Evolutionary conservation across 2,797 vertebrate genomes (phyloP), one percentile per base, ranked within the genome.

Genomic region (Odontamblyopus rebecca): DNA sequence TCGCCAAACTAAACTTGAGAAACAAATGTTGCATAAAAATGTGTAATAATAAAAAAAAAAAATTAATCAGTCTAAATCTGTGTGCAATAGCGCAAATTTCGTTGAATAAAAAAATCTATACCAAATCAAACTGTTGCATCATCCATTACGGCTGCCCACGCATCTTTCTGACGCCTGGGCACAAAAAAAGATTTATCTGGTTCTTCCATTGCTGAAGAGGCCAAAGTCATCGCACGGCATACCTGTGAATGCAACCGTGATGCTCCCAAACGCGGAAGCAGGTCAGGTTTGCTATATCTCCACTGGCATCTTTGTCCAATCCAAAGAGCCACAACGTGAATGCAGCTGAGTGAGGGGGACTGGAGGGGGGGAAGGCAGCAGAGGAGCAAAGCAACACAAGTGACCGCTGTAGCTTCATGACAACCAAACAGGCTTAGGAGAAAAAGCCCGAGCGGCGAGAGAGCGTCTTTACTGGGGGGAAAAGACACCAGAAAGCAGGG

Each of bases 401-500:
- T 90, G 90, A 90, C 90, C 89, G 89, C 88, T 90, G 19, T 53
- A 91, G 86, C 89, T 88, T 74, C 81, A 85, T 86, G 88, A 83
- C 86, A 83, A 61, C 83, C 80, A 71, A n/a, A 79, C 80, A 74
- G 77, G 61, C 83, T 68, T 69, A 60, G 30, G 61, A 56, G 72
- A 80, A 74, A 68, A 60, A 86, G 81, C 80, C 44, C 44, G 71
- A 85, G 81, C 76, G 73, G n/a, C 35, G 77, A 85, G 29, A 30
- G 29, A 12, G 65, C 65, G 65, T 76, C 73, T 71, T 81, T 68
- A 72, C 71, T 29, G 60, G 50, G 76, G 65, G 71, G 75, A 73
- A 70, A 72, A 72, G 76, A 76, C 56, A 48, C 61, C 53, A 67
- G 72, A 67, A 68, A 66, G 68, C 68, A 70, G 0, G 68, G 77